These are phyloP conservation scores for Nipponia nippon DNA, from an alignment of 2,113 vertebrate species.

Conservation along the genomic window DNA sequence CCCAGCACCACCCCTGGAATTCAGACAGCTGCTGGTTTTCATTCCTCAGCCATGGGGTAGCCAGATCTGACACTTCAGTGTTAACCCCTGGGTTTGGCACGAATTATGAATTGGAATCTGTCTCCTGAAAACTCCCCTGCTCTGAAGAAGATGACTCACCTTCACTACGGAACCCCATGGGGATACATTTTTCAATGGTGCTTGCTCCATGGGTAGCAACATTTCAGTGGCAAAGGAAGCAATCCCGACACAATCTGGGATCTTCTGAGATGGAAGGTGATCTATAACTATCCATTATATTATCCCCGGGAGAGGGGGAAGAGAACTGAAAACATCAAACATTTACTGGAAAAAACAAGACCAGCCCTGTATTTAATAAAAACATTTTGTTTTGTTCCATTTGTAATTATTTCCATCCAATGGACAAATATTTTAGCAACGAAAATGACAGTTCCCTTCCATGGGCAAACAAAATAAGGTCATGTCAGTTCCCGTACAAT, in stretches of 20 bases:
- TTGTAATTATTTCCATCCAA: slow-evolving; percentile 53
- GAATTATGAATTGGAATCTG: neutral
- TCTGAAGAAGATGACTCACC: neutral
- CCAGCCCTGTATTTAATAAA: slow-evolving; percentile 46
- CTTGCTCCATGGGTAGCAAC: neutral
- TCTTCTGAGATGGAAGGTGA: neutral
- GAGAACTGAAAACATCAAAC: slow-evolving; percentile 27
- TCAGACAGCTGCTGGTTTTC: slow-evolving; percentile 38
- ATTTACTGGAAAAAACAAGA: slow-evolving; percentile 41
- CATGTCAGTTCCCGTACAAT: neutral
- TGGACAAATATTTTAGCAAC: slow-evolving; percentile 23
- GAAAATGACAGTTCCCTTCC: neutral
- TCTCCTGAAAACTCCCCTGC: neutral
- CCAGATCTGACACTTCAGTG: slow-evolving; percentile 1
- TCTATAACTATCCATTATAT: neutral
- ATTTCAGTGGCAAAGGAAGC: neutral
- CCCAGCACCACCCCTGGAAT: slow-evolving; percentile 35
- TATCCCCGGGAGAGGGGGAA: neutral
- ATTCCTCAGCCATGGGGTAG: slow-evolving; percentile 11
- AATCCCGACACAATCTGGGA: neutral
- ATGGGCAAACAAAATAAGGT: neutral
- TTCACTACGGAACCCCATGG: neutral
- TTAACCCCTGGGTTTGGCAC: neutral
- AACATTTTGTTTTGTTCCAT: slow-evolving; percentile 41
- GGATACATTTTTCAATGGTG: neutral